Conservation (phyloP, 1,140 invertebrate species). For the Drosophila kanapiae region DNA sequence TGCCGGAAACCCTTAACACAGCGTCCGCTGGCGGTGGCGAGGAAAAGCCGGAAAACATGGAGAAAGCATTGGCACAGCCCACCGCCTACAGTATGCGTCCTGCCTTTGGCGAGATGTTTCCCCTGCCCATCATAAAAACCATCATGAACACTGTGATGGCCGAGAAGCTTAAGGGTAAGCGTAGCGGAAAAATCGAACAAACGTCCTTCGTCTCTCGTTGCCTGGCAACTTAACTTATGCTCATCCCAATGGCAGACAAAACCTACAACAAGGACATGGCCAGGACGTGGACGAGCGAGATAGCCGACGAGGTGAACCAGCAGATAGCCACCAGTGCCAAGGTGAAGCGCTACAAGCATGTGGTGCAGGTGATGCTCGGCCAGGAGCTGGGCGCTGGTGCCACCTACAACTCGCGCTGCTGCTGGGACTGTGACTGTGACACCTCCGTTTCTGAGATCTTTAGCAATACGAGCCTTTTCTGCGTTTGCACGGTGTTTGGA, state of each 20-base stretch:
- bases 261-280: conserved; percentile 63
- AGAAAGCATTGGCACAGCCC: conserved; percentile 34
- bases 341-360: conserved; percentile 72
- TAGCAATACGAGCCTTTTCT: conserved; percentile 70
- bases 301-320: conserved; percentile 70
- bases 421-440: conserved; percentile 76
- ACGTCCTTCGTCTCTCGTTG: conserved; percentile 12
- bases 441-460: conserved; percentile 69
- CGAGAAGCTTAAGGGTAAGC: conserved; percentile 66
- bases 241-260: conserved; percentile 41
- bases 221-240: conserved; percentile 42
- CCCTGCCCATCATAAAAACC: conserved; percentile 57
- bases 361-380: conserved; percentile 73
- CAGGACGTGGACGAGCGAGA: conserved; percentile 62
- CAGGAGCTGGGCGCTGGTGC: conserved; percentile 68
- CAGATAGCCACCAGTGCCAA: conserved; percentile 59
- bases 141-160: conserved; percentile 66
- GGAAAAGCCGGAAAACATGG: conserved; percentile 43
- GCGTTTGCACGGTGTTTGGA: conserved; percentile 69
- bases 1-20: not conserved
- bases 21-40: conserved; percentile 6
- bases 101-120: conserved; percentile 71
- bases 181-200: conserved; percentile 18
- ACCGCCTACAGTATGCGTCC: conserved; percentile 74
- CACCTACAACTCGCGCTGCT: conserved; percentile 67